Conservation (phyloP, 1,140 invertebrate genomes). For the Trichogramma pretiosum region DNA sequence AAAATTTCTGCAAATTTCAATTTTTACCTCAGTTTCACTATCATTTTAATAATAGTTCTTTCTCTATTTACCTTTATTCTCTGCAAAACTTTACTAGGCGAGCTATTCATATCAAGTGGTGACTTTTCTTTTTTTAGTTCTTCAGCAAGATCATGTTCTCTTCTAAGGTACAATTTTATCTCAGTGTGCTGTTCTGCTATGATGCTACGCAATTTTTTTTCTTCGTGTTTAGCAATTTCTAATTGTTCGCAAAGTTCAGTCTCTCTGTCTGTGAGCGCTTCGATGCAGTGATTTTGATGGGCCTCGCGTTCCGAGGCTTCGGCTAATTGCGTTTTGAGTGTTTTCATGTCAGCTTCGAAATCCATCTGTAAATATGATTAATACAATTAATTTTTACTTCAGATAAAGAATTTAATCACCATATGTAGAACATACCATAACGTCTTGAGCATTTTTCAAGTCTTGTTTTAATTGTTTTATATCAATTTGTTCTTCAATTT, state of each 20-base stretch:
- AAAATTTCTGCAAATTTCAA: no score
- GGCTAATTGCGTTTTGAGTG: constrained; percentile 29
- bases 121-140: constrained; percentile 20
- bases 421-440: constrained; percentile 31
- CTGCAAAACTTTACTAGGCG: constrained; percentile 40
- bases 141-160: constrained; percentile 35
- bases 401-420: neutral
- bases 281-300: constrained; percentile 20
- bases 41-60: no score
- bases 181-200: constrained; percentile 24
- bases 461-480: constrained; percentile 43
- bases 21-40: no score
- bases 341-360: constrained; percentile 43
- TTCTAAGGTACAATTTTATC: constrained; percentile 19
- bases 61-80: constrained; percentile 38
- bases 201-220: constrained; percentile 26
- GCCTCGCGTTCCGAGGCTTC: constrained; percentile 24
- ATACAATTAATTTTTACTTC: no score
- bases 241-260: constrained; percentile 24
- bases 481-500: constrained; percentile 39
- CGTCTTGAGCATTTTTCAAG: constrained; percentile 31
- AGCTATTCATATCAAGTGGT: constrained; percentile 28
- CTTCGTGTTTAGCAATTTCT: constrained; percentile 19
- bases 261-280: constrained; percentile 23
- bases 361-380: constrained; percentile 36